Percentiles rank a stretch among this genome's conserved stretches.
Conservation (phyloP, 1,140 invertebrate genomes). For the Cydia amplana region DNA sequence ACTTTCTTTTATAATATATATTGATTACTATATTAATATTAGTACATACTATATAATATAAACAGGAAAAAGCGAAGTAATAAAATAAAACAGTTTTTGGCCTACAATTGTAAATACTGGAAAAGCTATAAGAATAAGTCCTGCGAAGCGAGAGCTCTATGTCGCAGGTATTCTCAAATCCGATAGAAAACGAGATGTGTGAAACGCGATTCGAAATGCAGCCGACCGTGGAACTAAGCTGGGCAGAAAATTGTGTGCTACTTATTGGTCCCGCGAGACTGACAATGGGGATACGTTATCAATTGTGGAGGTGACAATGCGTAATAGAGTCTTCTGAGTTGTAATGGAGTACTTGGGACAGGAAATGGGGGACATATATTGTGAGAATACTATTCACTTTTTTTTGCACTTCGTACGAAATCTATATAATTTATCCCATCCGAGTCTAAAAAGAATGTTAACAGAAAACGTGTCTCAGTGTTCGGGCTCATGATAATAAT, state of each 20-base stretch:
- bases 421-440: too few species aligned
- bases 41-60: too few species aligned
- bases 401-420: neutral
- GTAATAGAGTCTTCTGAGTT: slow-evolving; percentile 11
- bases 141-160: neutral
- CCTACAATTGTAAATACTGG: neutral
- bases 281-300: slow-evolving; percentile 22
- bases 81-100: neutral
- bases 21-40: too few species aligned
- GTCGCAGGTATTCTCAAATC: slow-evolving; percentile 7
- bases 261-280: slow-evolving; percentile 16
- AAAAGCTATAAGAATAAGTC: neutral
- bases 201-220: slow-evolving; percentile 19
- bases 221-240: slow-evolving; percentile 21
- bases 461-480: too few species aligned
- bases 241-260: slow-evolving; percentile 30
- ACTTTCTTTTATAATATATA: too few species aligned
- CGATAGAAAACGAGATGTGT: slow-evolving; percentile 25
- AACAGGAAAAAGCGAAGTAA: neutral
- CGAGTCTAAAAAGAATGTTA: too few species aligned
- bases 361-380: neutral
- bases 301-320: slow-evolving; percentile 18
- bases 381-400: neutral
- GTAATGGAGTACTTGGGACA: neutral
- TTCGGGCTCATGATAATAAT: too few species aligned